phyloP scores from a whole-genome alignment of 1,140 invertebrate species.

The Triops cancriformis region DNA sequence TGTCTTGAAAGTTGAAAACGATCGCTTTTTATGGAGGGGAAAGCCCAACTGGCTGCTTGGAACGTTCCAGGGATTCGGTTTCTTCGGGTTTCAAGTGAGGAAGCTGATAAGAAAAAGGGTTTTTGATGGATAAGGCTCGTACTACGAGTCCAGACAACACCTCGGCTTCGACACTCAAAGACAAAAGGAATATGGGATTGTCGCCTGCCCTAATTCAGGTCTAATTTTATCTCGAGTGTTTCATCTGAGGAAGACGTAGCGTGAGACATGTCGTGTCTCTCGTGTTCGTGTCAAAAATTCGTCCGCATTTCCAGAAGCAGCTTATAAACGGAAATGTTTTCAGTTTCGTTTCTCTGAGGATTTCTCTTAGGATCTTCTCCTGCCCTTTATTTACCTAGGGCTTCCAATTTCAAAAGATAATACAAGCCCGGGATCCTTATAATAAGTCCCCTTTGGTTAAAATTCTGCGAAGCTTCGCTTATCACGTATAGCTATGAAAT shows the following conservation, averaged over 20 bases:
- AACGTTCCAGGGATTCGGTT: background rate
- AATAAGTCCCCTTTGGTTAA: background rate
- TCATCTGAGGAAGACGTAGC: background rate
- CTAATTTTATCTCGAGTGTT: background rate
- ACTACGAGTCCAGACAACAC: background rate
- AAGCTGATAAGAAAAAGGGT: constrained; percentile 1
- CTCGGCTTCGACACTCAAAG: background rate
- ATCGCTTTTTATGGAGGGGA: background rate
- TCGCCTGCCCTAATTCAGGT: background rate
- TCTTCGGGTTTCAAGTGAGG: background rate
- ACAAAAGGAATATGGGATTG: background rate
- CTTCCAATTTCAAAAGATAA: background rate
- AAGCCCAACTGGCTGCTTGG: background rate
- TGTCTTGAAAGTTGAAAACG: background rate
- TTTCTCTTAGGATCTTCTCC: background rate
- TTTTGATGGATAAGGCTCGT: background rate
- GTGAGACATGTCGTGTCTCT: background rate
- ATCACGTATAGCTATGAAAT: background rate
- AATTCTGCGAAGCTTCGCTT: background rate
- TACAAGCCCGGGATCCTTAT: background rate
- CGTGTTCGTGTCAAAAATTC: background rate
- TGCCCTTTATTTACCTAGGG: background rate
- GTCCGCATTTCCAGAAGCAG: background rate
- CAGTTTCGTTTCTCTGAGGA: background rate
- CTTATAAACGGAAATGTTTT: constrained; percentile 3